Percentiles rank a stretch among this genome's conserved stretches.
Evolutionary conservation across 2,113 vertebrate genomes (phyloP).

Genomic region (Elgaria multicarinata): DNA sequence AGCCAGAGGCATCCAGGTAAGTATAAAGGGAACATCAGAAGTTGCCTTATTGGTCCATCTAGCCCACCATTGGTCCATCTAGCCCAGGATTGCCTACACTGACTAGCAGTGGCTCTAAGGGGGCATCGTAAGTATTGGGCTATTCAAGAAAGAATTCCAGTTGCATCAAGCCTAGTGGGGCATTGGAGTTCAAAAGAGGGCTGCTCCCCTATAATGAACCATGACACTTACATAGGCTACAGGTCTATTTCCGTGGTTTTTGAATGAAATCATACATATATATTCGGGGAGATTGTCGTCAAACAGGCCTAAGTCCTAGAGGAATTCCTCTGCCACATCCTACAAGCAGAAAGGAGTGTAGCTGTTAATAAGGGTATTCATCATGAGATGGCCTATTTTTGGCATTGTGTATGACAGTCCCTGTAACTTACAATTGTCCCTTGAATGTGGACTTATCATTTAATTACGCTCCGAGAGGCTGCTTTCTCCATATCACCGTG

Average conservation of each 20-base stretch:
- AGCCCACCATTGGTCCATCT: too few relatives aligned
- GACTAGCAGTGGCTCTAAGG: too few relatives aligned
- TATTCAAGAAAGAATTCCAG: conserved; percentile 4
- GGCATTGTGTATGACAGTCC: conserved; percentile 82
- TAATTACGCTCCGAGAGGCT: conserved; percentile 85
- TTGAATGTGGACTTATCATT: conserved; percentile 92
- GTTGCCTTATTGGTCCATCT: too few relatives aligned
- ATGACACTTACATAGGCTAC: conserved; percentile 46
- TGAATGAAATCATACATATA: conserved; percentile 57
- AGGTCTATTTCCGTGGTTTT: conserved; percentile 75
- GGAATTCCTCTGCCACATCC: conserved; percentile 72
- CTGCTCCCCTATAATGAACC: conserved; percentile 53
- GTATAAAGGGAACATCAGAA: too few relatives aligned
- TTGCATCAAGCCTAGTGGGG: conserved; percentile 9
- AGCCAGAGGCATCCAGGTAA: too few relatives aligned
- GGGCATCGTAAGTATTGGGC: not conserved
- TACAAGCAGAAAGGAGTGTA: conserved; percentile 78
- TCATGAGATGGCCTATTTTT: conserved; percentile 83
- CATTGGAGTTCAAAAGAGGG: conserved; percentile 38
- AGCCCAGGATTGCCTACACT: too few relatives aligned
- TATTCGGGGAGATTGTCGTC: conserved; percentile 67
- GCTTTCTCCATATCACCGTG: conserved; percentile 82
- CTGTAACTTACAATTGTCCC: conserved; percentile 83
- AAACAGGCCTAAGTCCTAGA: conserved; percentile 70
- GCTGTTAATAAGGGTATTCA: conserved; percentile 91